Conservation (phyloP, 1,140 invertebrate genomes). For the Papilio machaon region DNA sequence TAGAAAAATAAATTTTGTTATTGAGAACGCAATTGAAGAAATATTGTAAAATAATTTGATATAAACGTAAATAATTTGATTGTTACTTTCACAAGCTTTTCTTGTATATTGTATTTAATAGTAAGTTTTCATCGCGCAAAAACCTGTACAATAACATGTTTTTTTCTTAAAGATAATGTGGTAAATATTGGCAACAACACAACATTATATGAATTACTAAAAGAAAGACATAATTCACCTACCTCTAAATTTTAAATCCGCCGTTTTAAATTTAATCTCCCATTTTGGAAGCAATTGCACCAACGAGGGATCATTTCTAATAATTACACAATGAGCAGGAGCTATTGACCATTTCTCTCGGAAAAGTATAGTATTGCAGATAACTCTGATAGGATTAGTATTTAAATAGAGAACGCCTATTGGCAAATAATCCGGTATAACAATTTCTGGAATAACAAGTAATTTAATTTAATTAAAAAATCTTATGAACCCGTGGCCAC, state of each 20-base stretch:
- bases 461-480: neutral
- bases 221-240: neutral
- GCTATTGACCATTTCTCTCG: slow-evolving; percentile 55
- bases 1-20: slow-evolving; percentile 27
- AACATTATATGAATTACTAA: neutral
- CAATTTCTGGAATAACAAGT: slow-evolving; percentile 34
- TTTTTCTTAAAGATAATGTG: too few species aligned
- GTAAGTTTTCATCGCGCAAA: too few species aligned
- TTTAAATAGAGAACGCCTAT: slow-evolving; percentile 57
- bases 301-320: slow-evolving; percentile 53
- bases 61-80: too few species aligned
- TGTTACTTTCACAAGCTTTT: too few species aligned
- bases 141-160: too few species aligned
- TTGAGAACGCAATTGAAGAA: neutral
- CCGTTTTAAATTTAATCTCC: slow-evolving; percentile 52
- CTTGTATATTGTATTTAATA: too few species aligned
- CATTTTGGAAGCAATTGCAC: slow-evolving; percentile 48
- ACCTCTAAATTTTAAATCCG: slow-evolving; percentile 25
- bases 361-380: slow-evolving; percentile 58
- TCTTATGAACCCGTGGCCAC: neutral
- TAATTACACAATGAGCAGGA: slow-evolving; percentile 57
- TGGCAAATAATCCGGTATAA: slow-evolving; percentile 38
- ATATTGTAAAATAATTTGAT: neutral
- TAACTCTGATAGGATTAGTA: slow-evolving; percentile 32
- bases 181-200: too few species aligned